A percentile compares a stretch with the other conserved stretches of the same genome.
Conservation (phyloP, 1,140 invertebrate genomes). For the Homarus americanus region DNA sequence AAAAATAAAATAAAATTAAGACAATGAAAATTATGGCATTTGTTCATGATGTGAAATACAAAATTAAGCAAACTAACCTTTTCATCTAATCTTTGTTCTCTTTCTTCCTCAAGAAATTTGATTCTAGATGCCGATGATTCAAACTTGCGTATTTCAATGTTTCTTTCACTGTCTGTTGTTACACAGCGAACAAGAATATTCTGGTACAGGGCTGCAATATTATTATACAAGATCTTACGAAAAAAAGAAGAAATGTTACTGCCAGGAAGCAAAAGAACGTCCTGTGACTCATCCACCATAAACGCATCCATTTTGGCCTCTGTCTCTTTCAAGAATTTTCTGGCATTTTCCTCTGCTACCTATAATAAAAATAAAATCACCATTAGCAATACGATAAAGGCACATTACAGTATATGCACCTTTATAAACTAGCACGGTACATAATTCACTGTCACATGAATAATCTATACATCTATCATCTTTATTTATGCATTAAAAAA, state of each 20-base stretch:
- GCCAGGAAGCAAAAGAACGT: slow-evolving; percentile 28
- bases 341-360: slow-evolving; percentile 57
- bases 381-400: too few relatives aligned
- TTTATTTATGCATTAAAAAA: too few relatives aligned
- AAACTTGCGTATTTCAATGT: slow-evolving; percentile 57
- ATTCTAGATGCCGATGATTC: neutral
- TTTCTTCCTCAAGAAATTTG: slow-evolving; percentile 33
- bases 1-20: neutral
- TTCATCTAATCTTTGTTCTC: slow-evolving; percentile 42
- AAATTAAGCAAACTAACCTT: slow-evolving; percentile 27
- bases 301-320: slow-evolving; percentile 56
- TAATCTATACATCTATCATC: too few relatives aligned
- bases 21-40: neutral
- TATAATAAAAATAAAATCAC: too few relatives aligned
- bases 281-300: slow-evolving; percentile 14
- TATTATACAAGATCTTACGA: slow-evolving; percentile 63
- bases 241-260: slow-evolving; percentile 43
- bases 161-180: slow-evolving; percentile 29
- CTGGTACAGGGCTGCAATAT: slow-evolving; percentile 50
- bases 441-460: too few relatives aligned
- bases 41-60: too few relatives aligned
- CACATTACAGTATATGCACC: too few relatives aligned
- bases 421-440: too few relatives aligned
- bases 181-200: slow-evolving; percentile 44
- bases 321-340: slow-evolving; percentile 49